phyloP scores from a whole-genome alignment of 2,113 vertebrate species.

The Platysternon megacephalum region DNA sequence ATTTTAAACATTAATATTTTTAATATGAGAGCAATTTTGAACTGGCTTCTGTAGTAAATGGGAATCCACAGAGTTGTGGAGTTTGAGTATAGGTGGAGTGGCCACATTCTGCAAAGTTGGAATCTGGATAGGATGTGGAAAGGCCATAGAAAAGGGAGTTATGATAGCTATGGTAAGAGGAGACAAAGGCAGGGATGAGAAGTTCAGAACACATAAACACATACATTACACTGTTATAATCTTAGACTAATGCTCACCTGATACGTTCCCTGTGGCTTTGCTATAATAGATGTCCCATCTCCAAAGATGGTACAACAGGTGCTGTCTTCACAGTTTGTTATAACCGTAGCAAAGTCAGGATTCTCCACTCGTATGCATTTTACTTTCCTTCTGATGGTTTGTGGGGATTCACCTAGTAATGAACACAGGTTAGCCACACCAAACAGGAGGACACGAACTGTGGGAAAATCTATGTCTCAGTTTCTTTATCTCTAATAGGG shows the following conservation, averaged over 20 bases:
- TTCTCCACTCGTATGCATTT: conserved; percentile 85
- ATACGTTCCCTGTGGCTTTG: conserved; percentile 84
- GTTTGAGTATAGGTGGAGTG: background rate
- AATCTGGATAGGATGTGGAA: background rate
- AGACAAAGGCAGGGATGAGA: background rate
- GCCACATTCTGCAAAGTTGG: background rate
- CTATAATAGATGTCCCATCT: conserved; percentile 88
- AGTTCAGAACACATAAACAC: background rate
- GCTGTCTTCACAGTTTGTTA: conserved; percentile 82
- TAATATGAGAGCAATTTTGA: background rate
- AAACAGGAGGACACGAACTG: background rate
- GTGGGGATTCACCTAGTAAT: conserved; percentile 33
- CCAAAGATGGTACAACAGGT: conserved; percentile 82
- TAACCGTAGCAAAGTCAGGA: conserved; percentile 84
- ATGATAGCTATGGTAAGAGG: background rate
- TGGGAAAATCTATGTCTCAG: background rate
- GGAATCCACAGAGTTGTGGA: background rate
- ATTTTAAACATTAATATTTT: background rate
- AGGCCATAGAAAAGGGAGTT: background rate
- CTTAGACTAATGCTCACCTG: conserved; percentile 79
- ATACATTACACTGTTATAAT: background rate
- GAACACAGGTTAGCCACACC: background rate
- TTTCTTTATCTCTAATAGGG: background rate
- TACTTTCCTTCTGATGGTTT: conserved; percentile 61
- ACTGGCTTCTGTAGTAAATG: background rate